A percentile compares a stretch with the other conserved stretches of the same genome.
Evolutionary conservation across 2,888 invertebrate genomes (phyloP).

Genomic region (Heliconius ismenius): DNA sequence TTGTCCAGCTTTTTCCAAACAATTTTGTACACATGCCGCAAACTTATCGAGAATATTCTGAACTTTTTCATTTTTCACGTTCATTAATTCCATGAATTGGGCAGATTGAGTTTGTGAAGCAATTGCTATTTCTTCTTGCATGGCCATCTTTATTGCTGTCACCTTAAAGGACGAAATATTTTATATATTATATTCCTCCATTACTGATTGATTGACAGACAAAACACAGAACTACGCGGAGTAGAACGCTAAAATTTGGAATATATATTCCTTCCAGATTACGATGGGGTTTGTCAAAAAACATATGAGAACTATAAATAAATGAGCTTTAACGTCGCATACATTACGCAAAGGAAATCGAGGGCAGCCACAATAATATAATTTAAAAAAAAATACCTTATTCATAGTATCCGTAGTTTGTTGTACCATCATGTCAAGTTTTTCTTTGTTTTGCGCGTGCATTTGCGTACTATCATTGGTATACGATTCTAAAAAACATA

Average conservation of each 20-base stretch:
- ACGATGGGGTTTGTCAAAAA: no score
- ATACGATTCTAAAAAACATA: conserved; percentile 55
- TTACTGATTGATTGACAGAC: no score
- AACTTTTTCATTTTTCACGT: neutral
- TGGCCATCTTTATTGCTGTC: conserved; percentile 17
- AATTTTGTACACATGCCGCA: neutral
- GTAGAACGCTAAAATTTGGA: no score
- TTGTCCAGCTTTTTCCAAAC: conserved; percentile 26
- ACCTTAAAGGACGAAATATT: conserved; percentile 18
- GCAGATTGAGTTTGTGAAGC: neutral
- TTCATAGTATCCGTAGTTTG: conserved; percentile 53
- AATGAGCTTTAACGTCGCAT: no score
- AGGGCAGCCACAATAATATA: neutral
- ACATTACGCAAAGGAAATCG: no score
- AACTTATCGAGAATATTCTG: conserved; percentile 26
- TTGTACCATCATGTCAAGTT: conserved; percentile 54
- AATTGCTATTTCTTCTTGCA: conserved; percentile 25
- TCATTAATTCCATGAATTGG: conserved; percentile 3
- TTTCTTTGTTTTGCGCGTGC: conserved; percentile 53
- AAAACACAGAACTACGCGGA: no score
- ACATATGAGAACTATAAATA: no score
- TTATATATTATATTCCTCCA: no score
- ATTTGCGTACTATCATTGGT: conserved; percentile 51
- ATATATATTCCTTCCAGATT: no score
- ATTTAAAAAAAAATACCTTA: conserved; percentile 51